A percentile compares a stretch with the other conserved stretches of the same genome.
These are phyloP conservation scores for Polypterus bichir DNA, from an alignment of 2,113 vertebrate genomes.

Conservation along the genomic window DNA sequence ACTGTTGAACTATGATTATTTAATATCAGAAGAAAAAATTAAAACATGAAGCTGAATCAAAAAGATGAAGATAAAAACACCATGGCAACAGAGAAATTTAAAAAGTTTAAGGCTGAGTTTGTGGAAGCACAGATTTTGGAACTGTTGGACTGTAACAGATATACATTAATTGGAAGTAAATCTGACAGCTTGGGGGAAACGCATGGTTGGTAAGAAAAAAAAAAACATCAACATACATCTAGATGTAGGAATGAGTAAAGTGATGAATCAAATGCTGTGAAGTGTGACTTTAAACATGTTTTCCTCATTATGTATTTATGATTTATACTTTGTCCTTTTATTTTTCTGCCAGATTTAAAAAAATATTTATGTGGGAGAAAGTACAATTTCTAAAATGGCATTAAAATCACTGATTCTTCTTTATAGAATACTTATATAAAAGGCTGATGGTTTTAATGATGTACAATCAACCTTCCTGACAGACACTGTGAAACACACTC, in stretches of 20 bases:
- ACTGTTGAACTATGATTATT: slow-evolving; percentile 7
- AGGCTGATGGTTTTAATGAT: slow-evolving; percentile 26
- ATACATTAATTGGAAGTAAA: slow-evolving; percentile 60
- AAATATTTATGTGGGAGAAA: background rate
- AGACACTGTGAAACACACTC: no score
- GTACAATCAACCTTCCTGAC: slow-evolving; percentile 18
- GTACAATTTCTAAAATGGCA: slow-evolving; percentile 9
- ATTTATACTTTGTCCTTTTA: slow-evolving; percentile 27
- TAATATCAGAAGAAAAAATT: slow-evolving; percentile 10
- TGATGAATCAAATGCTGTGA: slow-evolving; percentile 24
- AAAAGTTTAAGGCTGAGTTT: slow-evolving; percentile 29
- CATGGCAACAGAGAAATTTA: slow-evolving; percentile 43
- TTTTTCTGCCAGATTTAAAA: background rate
- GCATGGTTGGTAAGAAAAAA: slow-evolving; percentile 23
- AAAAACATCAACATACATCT: slow-evolving; percentile 29
- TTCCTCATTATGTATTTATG: slow-evolving; percentile 38
- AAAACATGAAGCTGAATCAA: background rate
- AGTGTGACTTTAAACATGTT: slow-evolving; percentile 32
- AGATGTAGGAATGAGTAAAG: slow-evolving; percentile 33
- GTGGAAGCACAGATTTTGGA: slow-evolving; percentile 23
- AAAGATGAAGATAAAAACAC: slow-evolving; percentile 21
- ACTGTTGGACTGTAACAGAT: slow-evolving; percentile 48
- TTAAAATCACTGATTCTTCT: slow-evolving; percentile 20
- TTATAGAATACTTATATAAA: slow-evolving; percentile 21
- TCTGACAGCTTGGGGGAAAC: slow-evolving; percentile 49